A percentile compares a stretch with the other conserved stretches of the same genome.
Evolutionary conservation across 1,140 invertebrate genomes (phyloP).

Genomic region (Mylabris phalerata): DNA sequence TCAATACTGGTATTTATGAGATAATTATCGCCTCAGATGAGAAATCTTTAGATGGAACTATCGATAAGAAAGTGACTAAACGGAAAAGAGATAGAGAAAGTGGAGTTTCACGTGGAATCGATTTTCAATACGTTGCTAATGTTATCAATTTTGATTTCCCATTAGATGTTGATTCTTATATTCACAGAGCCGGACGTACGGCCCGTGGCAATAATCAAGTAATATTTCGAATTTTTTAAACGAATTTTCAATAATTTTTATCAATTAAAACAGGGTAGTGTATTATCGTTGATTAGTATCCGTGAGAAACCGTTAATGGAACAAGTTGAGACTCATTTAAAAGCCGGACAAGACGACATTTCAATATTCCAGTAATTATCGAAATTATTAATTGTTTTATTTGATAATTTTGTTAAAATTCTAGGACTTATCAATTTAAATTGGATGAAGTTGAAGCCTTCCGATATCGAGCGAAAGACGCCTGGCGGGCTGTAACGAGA

Average conservation of each 20-base stretch:
- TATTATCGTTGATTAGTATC: constrained; percentile 86
- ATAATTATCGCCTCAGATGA: constrained; percentile 98
- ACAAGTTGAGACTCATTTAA: constrained; percentile 69
- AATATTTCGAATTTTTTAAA: constrained; percentile 5
- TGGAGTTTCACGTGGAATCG: constrained; percentile 91
- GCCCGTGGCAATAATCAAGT: constrained; percentile 86
- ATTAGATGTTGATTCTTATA: constrained; percentile 75
- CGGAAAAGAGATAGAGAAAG: constrained; percentile 85
- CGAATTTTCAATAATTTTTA: constrained; percentile 14
- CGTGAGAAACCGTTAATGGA: constrained; percentile 71
- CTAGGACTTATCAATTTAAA: constrained; percentile 87
- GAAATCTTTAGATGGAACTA: constrained; percentile 63
- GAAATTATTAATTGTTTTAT: constrained; percentile 15
- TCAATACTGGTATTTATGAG: constrained; percentile 91
- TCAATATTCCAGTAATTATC: constrained; percentile 44
- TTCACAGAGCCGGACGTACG: constrained; percentile 87
- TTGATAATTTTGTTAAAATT: constrained; percentile 17
- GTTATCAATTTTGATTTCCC: constrained; percentile 99
- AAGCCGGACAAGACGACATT: constrained; percentile 49
- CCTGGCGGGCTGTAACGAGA: constrained; percentile 86
- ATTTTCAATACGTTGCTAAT: constrained; percentile 96
- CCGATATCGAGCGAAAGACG: constrained; percentile 87
- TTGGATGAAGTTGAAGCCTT: constrained; percentile 95
- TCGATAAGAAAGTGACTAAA: constrained; percentile 47
- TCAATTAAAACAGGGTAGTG: constrained; percentile 64